phyloP scores from a whole-genome alignment of 2,113 vertebrate genomes.

The Antidorcas marsupialis region DNA sequence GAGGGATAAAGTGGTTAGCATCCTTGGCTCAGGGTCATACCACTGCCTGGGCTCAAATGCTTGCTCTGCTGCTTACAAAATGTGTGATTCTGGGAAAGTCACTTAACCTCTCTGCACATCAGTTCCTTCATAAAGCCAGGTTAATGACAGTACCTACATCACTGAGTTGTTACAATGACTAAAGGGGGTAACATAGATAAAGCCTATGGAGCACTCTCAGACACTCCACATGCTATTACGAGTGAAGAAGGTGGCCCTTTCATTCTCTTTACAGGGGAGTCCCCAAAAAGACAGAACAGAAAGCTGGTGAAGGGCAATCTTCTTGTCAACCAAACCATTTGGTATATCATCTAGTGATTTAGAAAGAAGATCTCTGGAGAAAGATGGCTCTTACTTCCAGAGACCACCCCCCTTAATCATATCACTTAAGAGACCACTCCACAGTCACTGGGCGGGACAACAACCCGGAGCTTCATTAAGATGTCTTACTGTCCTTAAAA shows the following conservation, averaged over 20 bases:
- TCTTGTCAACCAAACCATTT: neutral
- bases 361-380: neutral
- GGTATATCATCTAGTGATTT: neutral
- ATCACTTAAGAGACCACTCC: neutral
- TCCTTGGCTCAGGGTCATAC: neutral
- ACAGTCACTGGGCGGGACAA: accelerated
- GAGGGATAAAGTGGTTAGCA: too few species aligned
- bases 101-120: neutral
- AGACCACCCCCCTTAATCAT: neutral
- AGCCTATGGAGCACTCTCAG: neutral
- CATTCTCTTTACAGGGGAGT: neutral
- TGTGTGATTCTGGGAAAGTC: neutral
- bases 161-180: neutral
- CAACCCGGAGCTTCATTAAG: neutral
- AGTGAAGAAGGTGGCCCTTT: neutral
- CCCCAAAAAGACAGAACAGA: neutral
- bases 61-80: neutral
- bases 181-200: neutral
- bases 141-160: neutral
- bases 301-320: neutral
- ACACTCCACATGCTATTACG: too few species aligned
- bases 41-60: neutral
- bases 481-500: neutral
- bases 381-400: neutral
- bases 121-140: neutral